Evolutionary conservation across 2,797 vertebrate genomes (phyloP), one percentile per base, ranked within the genome.

Genomic region (Cottoperca gobio): DNA sequence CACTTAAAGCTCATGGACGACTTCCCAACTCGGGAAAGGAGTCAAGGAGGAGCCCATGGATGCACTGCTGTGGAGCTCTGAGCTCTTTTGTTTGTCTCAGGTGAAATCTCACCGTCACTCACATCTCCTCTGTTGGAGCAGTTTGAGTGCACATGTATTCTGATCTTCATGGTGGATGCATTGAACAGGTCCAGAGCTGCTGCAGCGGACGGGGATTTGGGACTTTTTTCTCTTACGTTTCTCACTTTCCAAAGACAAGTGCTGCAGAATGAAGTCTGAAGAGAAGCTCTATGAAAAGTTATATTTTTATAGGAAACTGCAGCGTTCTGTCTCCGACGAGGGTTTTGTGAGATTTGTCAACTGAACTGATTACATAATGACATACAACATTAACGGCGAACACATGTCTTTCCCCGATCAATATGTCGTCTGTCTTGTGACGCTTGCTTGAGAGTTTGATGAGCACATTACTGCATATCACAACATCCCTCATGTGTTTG

Each of bases 321-420:
- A 23, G 23, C 21, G 17, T 23, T 48, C 4, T 26, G 35, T 72
- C 31, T 66, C 53, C 17, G 17, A 6, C 45, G 48, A 46, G 3
- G 23, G 17, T 16, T 37, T 45, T 26, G 17, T 24, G 35, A 76
- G 70, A 78, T n/a, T n/a, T 46, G 61, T 60, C 46, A 79, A 2
- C 1, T 31, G 63, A 48, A 35, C 21, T 43, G 39, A 28, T 71
- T 45, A 49, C 16, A 60, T 55, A 72, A 64, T 60, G 28, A 23
- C 19, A 3, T 9, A 4, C 26, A 46, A 53, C 46, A 59, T 64
- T 70, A 53, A 58, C 39, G 23, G 61, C 23, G 13, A 59, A 35
- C 26, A 60, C 12, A 33, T 49, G 9, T 14, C 40, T 64, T 48
- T 53, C 39, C 39, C 11, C 52, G 3, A 33, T 69, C 8, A 53